These are phyloP conservation scores for Paradoxurus hermaphroditus DNA, from an alignment of 2,113 vertebrate species.

Conservation along the genomic window DNA sequence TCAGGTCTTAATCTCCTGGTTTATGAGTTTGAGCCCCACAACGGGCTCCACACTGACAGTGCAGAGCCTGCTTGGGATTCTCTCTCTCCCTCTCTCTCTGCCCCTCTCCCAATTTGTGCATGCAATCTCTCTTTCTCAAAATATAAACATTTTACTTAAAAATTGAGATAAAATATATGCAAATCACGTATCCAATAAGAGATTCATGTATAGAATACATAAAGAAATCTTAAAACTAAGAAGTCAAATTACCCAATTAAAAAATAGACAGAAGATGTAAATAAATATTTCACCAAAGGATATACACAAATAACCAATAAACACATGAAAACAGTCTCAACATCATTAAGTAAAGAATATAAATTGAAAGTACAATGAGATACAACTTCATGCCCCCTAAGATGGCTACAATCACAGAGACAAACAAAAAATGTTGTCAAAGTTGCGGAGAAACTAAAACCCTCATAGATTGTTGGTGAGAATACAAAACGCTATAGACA, in stretches of 20 bases:
- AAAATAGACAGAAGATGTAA: not conserved
- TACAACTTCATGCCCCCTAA: not conserved
- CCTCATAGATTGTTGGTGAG: not conserved
- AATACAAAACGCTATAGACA: not conserved
- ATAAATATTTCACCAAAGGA: not conserved
- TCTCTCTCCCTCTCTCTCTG: no score
- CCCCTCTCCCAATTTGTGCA: no score
- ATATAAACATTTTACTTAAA: no score
- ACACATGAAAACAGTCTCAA: not conserved
- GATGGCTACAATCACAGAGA: not conserved
- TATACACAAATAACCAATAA: not conserved
- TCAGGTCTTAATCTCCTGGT: no score
- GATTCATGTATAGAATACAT: not conserved
- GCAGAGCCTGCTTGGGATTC: no score
- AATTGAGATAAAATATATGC: not conserved
- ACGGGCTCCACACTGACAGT: no score
- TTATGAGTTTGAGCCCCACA: no score
- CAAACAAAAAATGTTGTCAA: not conserved
- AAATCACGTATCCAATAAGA: not conserved
- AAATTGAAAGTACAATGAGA: not conserved
- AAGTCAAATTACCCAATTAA: not conserved
- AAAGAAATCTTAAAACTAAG: not conserved
- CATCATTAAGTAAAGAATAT: not conserved
- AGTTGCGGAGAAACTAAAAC: not conserved
- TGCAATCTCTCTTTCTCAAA: no score